These are phyloP conservation scores for Leptinotarsa lineolata DNA, from an alignment of 1,140 invertebrate genomes.

Conservation along the genomic window DNA sequence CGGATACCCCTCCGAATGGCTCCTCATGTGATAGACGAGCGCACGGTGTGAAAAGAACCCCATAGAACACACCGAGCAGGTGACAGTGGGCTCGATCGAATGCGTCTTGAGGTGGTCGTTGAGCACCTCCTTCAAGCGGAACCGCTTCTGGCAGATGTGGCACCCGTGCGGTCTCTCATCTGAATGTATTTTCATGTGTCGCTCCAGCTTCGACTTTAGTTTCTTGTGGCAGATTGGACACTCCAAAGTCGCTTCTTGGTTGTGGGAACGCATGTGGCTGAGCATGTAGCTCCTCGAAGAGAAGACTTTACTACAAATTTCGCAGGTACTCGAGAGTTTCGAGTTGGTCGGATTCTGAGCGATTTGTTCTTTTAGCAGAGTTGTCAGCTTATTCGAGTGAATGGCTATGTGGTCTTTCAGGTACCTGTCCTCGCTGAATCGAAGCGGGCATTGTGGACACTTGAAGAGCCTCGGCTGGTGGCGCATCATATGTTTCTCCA, in stretches of 20 bases:
- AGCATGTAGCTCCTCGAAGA: neutral
- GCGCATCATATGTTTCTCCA: neutral
- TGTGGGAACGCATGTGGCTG: constrained; percentile 1
- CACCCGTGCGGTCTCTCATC: neutral
- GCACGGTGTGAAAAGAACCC: neutral
- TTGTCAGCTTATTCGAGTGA: neutral
- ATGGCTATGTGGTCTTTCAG: neutral
- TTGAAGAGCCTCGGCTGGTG: neutral
- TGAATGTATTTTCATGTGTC: neutral
- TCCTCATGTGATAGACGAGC: neutral
- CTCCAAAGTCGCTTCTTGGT: neutral
- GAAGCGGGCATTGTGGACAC: neutral
- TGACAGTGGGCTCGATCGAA: neutral
- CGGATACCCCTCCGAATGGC: neutral
- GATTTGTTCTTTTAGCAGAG: too few relatives aligned
- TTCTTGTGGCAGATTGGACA: neutral
- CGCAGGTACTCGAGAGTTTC: neutral
- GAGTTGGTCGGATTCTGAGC: too few relatives aligned
- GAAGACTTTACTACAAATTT: neutral
- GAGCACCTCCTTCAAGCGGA: neutral
- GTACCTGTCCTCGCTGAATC: neutral
- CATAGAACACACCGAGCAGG: neutral
- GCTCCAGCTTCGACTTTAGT: neutral
- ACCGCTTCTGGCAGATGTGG: neutral
- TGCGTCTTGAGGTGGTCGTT: neutral